Percentiles rank a stretch among this genome's conserved stretches.
Evolutionary conservation across 2,113 vertebrate species (phyloP).

Genomic region (Xyrauchen texanus): DNA sequence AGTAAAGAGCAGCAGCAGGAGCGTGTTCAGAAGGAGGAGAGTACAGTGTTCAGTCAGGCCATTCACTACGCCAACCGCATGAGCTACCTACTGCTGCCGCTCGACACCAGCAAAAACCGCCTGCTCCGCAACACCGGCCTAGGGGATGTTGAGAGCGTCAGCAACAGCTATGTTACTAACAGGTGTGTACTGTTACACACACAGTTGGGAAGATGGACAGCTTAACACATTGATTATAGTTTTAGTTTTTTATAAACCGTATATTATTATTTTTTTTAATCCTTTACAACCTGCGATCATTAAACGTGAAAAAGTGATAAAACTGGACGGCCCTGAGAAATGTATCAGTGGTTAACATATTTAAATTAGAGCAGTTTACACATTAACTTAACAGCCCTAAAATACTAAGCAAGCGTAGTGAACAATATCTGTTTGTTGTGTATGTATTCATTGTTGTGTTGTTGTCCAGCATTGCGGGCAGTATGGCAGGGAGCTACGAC

Average conservation of each 20-base stretch:
- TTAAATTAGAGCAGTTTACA: too few species aligned
- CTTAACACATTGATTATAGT: background rate
- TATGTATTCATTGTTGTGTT: too few species aligned
- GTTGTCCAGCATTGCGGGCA: slow-evolving; percentile 88
- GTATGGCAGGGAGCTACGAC: slow-evolving; percentile 96
- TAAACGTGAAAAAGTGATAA: too few species aligned
- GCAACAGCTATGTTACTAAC: slow-evolving; percentile 96
- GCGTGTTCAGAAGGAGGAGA: slow-evolving; percentile 97
- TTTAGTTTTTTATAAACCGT: too few species aligned
- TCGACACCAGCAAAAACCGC: slow-evolving; percentile 93
- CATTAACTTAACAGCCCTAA: too few species aligned
- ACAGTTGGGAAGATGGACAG: too few species aligned
- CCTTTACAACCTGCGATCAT: too few species aligned
- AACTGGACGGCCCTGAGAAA: too few species aligned
- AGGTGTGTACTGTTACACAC: slow-evolving; percentile 73
- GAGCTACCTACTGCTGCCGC: slow-evolving; percentile 94
- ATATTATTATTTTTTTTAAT: too few species aligned
- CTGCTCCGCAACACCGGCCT: slow-evolving; percentile 86
- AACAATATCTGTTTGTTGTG: too few species aligned
- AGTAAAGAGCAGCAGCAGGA: slow-evolving; percentile 89
- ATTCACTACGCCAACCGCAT: slow-evolving; percentile 98
- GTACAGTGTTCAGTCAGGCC: slow-evolving; percentile 98
- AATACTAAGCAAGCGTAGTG: too few species aligned
- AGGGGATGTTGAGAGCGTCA: slow-evolving; percentile 90
- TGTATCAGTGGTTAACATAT: too few species aligned